Conservation (phyloP, 1,140 invertebrate genomes). For the Hydropsyche tenuis region DNA sequence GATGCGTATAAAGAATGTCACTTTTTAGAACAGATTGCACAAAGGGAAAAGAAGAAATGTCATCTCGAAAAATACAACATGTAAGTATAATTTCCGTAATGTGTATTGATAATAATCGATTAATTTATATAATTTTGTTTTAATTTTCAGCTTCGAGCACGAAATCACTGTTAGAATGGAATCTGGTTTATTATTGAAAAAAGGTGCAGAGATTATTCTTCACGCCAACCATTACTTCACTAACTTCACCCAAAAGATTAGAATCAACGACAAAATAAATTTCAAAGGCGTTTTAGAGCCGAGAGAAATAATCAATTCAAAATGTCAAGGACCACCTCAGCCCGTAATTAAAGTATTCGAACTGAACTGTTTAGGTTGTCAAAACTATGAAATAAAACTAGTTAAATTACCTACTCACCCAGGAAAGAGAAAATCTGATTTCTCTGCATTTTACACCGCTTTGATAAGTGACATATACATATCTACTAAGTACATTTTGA, state of each 20-base stretch:
- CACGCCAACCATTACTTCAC: slow-evolving; percentile 69
- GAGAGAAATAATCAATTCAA: slow-evolving; percentile 54
- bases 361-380: slow-evolving; percentile 72
- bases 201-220: slow-evolving; percentile 67
- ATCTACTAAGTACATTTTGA: slow-evolving; percentile 74
- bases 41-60: slow-evolving; percentile 65
- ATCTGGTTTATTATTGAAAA: slow-evolving; percentile 68
- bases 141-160: slow-evolving; percentile 66
- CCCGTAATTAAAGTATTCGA: slow-evolving; percentile 68
- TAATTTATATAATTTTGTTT: slow-evolving; percentile 32
- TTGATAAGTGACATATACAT: slow-evolving; percentile 66
- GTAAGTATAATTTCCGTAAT: slow-evolving; percentile 25
- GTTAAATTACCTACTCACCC: slow-evolving; percentile 60
- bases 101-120: background rate
- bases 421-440: slow-evolving; percentile 55
- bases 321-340: slow-evolving; percentile 64
- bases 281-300: slow-evolving; percentile 70
- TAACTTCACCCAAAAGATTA: slow-evolving; percentile 73
- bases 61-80: slow-evolving; percentile 60
- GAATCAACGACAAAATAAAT: slow-evolving; percentile 72
- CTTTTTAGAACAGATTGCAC: slow-evolving; percentile 61
- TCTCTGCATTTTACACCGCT: slow-evolving; percentile 59
- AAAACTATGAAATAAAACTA: slow-evolving; percentile 62
- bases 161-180: slow-evolving; percentile 75
- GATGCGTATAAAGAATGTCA: slow-evolving; percentile 62